Conservation (phyloP, 2,113 vertebrate species). For the Malaclemys terrapin region DNA sequence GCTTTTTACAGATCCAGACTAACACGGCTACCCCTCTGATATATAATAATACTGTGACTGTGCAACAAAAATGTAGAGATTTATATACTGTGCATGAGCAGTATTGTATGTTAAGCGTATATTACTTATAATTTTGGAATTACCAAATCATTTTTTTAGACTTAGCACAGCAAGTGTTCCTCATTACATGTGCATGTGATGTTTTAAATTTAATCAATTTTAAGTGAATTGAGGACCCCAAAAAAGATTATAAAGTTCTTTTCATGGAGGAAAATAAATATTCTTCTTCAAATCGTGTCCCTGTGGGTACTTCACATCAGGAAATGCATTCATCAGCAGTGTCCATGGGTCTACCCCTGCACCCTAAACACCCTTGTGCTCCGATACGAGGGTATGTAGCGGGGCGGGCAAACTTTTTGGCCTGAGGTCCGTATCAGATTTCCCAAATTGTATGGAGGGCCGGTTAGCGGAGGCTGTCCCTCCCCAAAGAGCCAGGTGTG, state of each 20-base stretch:
- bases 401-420: no score
- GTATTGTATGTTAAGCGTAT: background rate
- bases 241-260: background rate
- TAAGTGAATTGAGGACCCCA: constrained; percentile 2
- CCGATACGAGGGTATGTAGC: background rate
- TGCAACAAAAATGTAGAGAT: background rate
- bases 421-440: no score
- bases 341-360: background rate
- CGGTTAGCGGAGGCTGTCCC: no score
- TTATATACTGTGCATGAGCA: background rate
- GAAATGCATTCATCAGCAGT: background rate
- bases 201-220: constrained; percentile 28
- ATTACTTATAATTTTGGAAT: background rate
- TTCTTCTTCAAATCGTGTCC: background rate
- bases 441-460: no score
- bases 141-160: background rate
- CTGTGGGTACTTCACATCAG: background rate
- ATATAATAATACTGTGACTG: background rate
- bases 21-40: no score
- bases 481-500: no score
- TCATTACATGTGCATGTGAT: background rate
- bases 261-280: background rate
- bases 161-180: background rate
- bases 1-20: no score
- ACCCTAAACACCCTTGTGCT: background rate